Evolutionary conservation across 2,797 vertebrate genomes (phyloP).

Genomic region (Taeniopygia guttata): DNA sequence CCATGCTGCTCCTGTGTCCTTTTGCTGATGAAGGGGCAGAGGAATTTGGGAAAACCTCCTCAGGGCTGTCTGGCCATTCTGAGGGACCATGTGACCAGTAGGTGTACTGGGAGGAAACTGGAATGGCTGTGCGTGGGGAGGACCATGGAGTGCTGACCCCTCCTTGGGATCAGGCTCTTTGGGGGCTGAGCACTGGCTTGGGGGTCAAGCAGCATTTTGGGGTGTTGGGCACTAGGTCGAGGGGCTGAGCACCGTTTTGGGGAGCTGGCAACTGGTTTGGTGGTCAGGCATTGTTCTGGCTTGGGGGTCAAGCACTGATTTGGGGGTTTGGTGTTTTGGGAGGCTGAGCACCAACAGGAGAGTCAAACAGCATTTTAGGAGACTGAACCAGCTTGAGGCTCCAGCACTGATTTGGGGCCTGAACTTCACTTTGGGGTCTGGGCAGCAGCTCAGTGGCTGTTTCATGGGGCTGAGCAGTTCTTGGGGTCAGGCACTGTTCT

Average conservation of each 20-base stretch:
- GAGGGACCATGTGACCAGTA: background rate
- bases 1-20: fast-evolving
- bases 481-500: background rate
- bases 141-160: background rate
- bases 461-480: background rate
- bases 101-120: background rate
- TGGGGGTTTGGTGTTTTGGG: background rate
- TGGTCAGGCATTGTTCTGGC: background rate
- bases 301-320: background rate
- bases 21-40: background rate
- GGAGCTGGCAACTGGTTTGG: background rate
- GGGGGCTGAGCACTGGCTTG: background rate
- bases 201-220: background rate
- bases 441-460: background rate
- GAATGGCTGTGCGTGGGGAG: background rate
- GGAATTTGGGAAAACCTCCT: background rate
- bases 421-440: background rate
- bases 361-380: background rate
- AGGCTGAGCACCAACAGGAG: background rate
- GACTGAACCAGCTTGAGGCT: background rate
- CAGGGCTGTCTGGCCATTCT: background rate
- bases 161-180: background rate
- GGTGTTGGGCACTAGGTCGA: background rate
- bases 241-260: background rate
- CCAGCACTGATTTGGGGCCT: background rate